Base-by-base conservation (phyloP, 2,113 vertebrate genomes). In the Chamaea fasciata region DNA sequence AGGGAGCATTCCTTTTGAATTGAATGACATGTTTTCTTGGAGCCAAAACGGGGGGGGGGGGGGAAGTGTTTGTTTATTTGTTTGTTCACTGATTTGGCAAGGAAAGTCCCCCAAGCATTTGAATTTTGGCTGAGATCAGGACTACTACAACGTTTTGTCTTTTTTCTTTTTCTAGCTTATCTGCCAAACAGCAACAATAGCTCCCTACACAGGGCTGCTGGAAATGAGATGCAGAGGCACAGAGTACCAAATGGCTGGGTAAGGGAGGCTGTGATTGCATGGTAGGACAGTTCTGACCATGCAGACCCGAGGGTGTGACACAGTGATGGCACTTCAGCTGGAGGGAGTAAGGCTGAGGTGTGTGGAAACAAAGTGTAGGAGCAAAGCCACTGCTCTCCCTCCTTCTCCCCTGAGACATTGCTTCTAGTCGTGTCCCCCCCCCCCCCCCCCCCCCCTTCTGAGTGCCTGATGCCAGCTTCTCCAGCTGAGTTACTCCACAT, bases 11-110 rank as follows among this genome's bases (percentile, higher is more conserved):
- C 60, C 35, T 91, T 94, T 94, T 78, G 76, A 95, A 90, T 79
- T 87, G 86, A 87, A 78, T 44, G 60, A 68, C 64, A 81, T 47
- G 60, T 59, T 94, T 82, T 60, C 82, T 81, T 64, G 65, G 53
- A 95, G 82, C 90, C 85, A 94, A 94, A 95, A 73, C 64, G 73
- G 62, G 23, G 28, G 31, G 28, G 31, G n/a, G 24, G 2, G 2
- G 42, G 78, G 78, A 24, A 39, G 49, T 49, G 60, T 83, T 86
- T 90, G 84, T 92, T 95, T 96, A 57, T 96, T 95, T 96, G 92
- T 94, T 96, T 93, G 52, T 83, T 89, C 86, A 68, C 42, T 78
- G 80, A 92, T 89, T 94, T 96, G 95, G 89, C 94, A 95, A 91
- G 35, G 46, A 42, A 95, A 84, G 47, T 87, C 83, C 77, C 57